Evolutionary conservation across 2,888 invertebrate genomes (phyloP).

Genomic region (Cephonodes hylas): DNA sequence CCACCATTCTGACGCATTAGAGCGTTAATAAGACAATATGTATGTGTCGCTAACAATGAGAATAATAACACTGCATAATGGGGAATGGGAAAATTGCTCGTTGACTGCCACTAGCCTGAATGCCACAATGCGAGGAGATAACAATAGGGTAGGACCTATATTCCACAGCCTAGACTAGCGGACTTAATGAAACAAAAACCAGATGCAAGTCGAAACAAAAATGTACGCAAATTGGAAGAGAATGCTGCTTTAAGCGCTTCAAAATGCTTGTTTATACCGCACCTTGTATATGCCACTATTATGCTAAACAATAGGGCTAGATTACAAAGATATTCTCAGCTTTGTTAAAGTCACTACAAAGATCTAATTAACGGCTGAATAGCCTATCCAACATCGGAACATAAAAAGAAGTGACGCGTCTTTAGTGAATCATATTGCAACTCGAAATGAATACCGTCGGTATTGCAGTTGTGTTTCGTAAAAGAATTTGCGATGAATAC

Average conservation of each 20-base stretch:
- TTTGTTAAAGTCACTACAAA: neutral
- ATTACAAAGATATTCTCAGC: neutral
- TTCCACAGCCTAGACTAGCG: slow-evolving; percentile 54
- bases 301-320: neutral
- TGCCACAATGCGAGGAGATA: slow-evolving; percentile 67
- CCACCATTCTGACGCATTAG: slow-evolving; percentile 29
- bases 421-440: neutral
- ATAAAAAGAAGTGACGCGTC: neutral
- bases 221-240: slow-evolving; percentile 55
- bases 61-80: slow-evolving; percentile 71
- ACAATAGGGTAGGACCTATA: slow-evolving; percentile 70
- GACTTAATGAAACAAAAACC: slow-evolving; percentile 70
- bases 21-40: slow-evolving; percentile 55
- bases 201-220: slow-evolving; percentile 60
- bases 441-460: neutral
- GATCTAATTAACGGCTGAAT: neutral
- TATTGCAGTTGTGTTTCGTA: neutral
- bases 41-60: slow-evolving; percentile 68
- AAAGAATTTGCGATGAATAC: no score
- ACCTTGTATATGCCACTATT: slow-evolving; percentile 7
- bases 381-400: neutral
- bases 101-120: slow-evolving; percentile 61
- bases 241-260: slow-evolving; percentile 24
- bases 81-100: slow-evolving; percentile 76
- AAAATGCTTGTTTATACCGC: neutral